phyloP scores from a whole-genome alignment of 2,888 invertebrate species.

The Ophion costatus region DNA sequence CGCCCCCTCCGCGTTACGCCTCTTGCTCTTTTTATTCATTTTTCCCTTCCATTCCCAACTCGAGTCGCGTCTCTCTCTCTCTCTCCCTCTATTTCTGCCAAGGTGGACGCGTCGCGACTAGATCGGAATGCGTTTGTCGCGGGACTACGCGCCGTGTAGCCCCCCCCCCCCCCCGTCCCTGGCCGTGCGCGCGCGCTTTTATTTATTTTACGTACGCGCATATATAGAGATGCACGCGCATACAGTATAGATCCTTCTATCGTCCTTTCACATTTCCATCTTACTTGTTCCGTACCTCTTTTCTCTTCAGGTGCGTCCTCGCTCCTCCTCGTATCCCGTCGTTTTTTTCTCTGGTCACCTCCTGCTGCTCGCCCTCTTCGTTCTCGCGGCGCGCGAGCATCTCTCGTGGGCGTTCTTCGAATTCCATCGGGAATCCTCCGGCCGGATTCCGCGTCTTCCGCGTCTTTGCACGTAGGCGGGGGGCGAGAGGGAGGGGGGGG shows the following conservation, averaged over 20 bases:
- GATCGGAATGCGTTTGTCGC: slow-evolving; percentile 75
- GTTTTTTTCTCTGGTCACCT: slow-evolving; percentile 31
- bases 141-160: slow-evolving; percentile 61
- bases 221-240: not conserved
- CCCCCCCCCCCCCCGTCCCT: slow-evolving; percentile 17
- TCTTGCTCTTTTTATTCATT: slow-evolving; percentile 23
- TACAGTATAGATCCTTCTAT: slow-evolving; percentile 19
- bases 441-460: slow-evolving; percentile 69
- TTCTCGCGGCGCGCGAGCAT: slow-evolving; percentile 26
- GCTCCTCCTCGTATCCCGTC: slow-evolving; percentile 44
- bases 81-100: slow-evolving; percentile 60
- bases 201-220: slow-evolving; percentile 32
- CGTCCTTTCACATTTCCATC: slow-evolving; percentile 27
- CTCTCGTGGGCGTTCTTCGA: slow-evolving; percentile 66
- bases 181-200: too few species aligned
- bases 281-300: slow-evolving; percentile 7
- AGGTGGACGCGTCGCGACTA: slow-evolving; percentile 68
- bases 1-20: slow-evolving; percentile 28
- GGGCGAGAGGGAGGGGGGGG: too few species aligned
- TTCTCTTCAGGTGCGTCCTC: not conserved
- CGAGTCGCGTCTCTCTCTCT: slow-evolving; percentile 7
- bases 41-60: slow-evolving; percentile 3
- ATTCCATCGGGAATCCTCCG: slow-evolving; percentile 67
- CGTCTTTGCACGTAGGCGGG: slow-evolving; percentile 59
- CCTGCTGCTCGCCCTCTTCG: slow-evolving; percentile 18